Evolutionary conservation across 2,888 invertebrate species (phyloP).

Genomic region (Myopa testacea): DNA sequence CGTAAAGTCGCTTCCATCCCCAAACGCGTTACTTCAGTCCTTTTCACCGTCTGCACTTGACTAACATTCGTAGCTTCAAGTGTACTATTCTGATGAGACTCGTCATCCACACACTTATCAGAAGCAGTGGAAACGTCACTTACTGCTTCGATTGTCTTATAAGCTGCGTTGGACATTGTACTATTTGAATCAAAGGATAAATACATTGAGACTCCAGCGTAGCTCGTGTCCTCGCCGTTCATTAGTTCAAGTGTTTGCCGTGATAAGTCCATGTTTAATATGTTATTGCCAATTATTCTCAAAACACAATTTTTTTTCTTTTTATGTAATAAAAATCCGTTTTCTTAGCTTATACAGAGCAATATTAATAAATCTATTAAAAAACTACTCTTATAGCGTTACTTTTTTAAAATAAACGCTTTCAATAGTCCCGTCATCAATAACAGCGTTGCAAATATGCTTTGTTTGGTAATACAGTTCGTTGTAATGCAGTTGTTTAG

Average conservation of each 20-base stretch:
- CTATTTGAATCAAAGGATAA: slow-evolving; percentile 60
- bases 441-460: background rate
- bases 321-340: background rate
- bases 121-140: slow-evolving; percentile 15
- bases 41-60: slow-evolving; percentile 44
- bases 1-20: slow-evolving; percentile 49
- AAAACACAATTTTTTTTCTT: background rate
- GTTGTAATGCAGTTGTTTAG: background rate
- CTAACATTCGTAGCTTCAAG: slow-evolving; percentile 50
- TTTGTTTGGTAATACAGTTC: background rate
- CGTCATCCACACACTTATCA: slow-evolving; percentile 19
- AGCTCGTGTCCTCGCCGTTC: slow-evolving; percentile 9
- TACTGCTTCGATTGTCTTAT: slow-evolving; percentile 48
- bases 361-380: background rate
- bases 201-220: slow-evolving; percentile 55
- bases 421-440: background rate
- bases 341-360: too few species aligned
- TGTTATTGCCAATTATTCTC: background rate
- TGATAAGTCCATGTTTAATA: slow-evolving; percentile 51
- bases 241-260: slow-evolving; percentile 36
- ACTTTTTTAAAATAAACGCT: slow-evolving; percentile 25
- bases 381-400: slow-evolving; percentile 12
- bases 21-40: slow-evolving; percentile 32
- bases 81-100: slow-evolving; percentile 48
- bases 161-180: slow-evolving; percentile 53